Percentiles rank a stretch among this genome's conserved stretches.
Evolutionary conservation across 2,113 vertebrate genomes (phyloP).

Genomic region (Chloropsis cyanopogon): DNA sequence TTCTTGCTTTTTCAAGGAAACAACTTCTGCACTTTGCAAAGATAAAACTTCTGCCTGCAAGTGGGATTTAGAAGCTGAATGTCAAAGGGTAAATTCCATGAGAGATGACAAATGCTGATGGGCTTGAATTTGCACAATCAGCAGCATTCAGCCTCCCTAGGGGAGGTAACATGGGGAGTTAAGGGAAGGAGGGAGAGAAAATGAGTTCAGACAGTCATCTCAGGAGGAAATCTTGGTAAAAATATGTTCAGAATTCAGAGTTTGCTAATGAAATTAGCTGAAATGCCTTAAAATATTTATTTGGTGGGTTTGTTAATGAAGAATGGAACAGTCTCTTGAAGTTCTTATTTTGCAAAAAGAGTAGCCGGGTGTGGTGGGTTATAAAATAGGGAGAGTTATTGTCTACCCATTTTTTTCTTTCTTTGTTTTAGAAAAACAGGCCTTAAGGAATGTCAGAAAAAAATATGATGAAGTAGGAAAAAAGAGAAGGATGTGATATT

Average conservation of each 20-base stretch:
- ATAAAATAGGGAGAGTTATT: neutral
- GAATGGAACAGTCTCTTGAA: neutral
- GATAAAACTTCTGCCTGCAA: conserved; percentile 32
- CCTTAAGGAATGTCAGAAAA: neutral
- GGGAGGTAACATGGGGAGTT: neutral
- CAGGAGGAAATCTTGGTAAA: conserved; percentile 46
- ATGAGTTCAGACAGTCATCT: neutral
- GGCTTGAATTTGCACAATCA: conserved; percentile 42
- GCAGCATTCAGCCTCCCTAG: conserved; percentile 13
- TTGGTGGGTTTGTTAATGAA: conserved; percentile 24
- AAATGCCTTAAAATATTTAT: conserved; percentile 63
- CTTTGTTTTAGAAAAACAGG: neutral
- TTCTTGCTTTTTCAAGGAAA: conserved; percentile 18
- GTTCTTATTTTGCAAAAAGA: conserved; percentile 34
- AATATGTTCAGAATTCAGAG: conserved; percentile 31
- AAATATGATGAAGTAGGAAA: neutral
- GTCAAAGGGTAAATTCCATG: conserved; percentile 57
- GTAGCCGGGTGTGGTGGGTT: conserved; percentile 5
- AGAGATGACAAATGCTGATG: conserved; percentile 41
- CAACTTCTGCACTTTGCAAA: neutral
- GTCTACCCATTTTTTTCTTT: neutral
- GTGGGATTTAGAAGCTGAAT: neutral
- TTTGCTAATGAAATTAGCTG: conserved; percentile 40
- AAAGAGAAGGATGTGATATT: conserved; percentile 22
- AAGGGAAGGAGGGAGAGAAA: neutral